A percentile compares a stretch with the other conserved stretches of the same genome.
Evolutionary conservation across 2,888 invertebrate genomes (phyloP).

Genomic region (Brachyptera risi): DNA sequence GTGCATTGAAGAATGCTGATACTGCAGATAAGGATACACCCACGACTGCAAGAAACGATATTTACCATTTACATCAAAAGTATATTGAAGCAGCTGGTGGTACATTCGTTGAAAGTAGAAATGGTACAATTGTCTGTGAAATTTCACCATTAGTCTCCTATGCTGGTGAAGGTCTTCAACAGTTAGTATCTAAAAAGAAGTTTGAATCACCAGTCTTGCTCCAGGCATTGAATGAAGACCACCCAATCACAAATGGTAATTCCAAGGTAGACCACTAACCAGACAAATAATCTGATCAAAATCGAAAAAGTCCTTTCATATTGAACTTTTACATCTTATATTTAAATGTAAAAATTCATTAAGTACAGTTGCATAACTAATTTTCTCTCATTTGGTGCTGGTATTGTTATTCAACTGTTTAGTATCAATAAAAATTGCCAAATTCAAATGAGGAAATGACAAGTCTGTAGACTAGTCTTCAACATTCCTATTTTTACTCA

Average conservation of each 20-base stretch:
- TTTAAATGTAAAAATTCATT: neutral
- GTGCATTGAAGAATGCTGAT: constrained; percentile 93
- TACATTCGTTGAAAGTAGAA: constrained; percentile 57
- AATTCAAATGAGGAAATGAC: neutral
- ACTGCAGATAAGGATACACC: constrained; percentile 86
- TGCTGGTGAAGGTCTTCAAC: constrained; percentile 77
- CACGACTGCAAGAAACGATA: constrained; percentile 73
- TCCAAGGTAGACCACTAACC: constrained; percentile 2
- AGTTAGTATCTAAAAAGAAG: constrained; percentile 13
- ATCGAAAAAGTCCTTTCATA: neutral
- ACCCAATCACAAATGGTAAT: constrained; percentile 21
- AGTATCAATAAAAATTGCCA: constrained; percentile 7
- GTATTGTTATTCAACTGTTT: neutral
- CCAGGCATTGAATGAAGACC: constrained; percentile 13
- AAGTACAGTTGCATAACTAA: neutral
- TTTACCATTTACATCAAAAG: constrained; percentile 70
- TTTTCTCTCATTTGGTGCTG: neutral
- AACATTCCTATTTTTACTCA: constrained; percentile 8
- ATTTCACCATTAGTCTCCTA: constrained; percentile 90
- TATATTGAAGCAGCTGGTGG: constrained; percentile 83
- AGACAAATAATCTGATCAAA: neutral
- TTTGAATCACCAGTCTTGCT: constrained; percentile 19
- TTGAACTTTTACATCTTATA: neutral
- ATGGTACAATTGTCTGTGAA: constrained; percentile 60
- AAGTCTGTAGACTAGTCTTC: neutral